Evolutionary conservation across 2,113 vertebrate species (phyloP), one percentile per base, ranked within the genome.

Genomic region (Progne subis): DNA sequence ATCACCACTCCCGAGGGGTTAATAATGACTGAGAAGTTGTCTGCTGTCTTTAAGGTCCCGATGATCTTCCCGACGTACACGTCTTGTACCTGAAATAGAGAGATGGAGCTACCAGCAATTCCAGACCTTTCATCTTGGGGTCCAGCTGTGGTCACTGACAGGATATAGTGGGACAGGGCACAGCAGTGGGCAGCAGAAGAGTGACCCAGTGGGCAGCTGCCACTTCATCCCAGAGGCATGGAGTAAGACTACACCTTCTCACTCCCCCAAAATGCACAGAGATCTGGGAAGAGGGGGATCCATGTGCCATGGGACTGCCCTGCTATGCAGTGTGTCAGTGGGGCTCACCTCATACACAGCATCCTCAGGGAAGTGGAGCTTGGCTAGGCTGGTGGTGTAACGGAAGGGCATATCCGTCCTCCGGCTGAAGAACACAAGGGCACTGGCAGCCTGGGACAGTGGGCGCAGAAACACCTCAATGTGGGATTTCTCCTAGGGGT

Each of bases 1-100:
- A 99, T 99, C 91, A 99, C 99, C 77, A 99, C 99, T 9, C 99
- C 99, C 0, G 98, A 98, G 28, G 99, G 99, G 95, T 99, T 99
- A 91, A 99, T 96, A 5, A 97, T 78, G 24, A 99, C 98, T 0
- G 98, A 98, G 77, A 99, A 99, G 72, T 87, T 96, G 60, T 98
- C 97, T 56, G 94, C 94, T 10, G 97, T 92, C 52, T 94, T 98
- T 76, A 99, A 95, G 14, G 52, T 37, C 1, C 93, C 71, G 20
- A 97, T 83, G 39, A 91, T 34, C 53, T 97, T 93, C 18, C 95
- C 97, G 0, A 94, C 96, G 61, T 98, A 99, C 70, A 99, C 98
- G 0, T 99, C 97, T 85, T 96, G 94, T 25, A 97, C 94, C 99
- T 99, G 92, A 56, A 94, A 90, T 29, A 92, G 32, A 90, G 64